Conservation (phyloP, 2,888 invertebrate species). For the Andrena bicolor region DNA sequence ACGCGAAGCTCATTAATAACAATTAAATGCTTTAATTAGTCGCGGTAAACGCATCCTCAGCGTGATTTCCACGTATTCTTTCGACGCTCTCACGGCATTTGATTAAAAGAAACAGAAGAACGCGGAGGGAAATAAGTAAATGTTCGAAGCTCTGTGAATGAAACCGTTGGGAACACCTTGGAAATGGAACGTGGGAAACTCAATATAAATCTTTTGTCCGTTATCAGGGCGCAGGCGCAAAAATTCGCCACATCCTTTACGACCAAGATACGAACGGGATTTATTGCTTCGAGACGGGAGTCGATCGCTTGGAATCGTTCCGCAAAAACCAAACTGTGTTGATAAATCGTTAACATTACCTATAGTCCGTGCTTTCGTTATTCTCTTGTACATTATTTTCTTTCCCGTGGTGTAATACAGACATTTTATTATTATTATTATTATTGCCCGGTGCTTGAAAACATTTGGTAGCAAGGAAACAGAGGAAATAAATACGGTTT, state of each 20-base stretch:
- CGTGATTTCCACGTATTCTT: neutral
- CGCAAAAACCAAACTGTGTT: neutral
- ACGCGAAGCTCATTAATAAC: neutral
- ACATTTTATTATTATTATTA: too few relatives aligned
- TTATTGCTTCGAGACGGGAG: constrained; percentile 19
- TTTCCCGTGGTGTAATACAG: too few relatives aligned
- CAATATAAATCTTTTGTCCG: constrained; percentile 13
- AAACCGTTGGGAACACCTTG: constrained; percentile 1
- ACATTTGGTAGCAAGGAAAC: too few relatives aligned
- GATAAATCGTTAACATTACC: neutral
- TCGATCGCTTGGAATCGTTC: constrained; percentile 20
- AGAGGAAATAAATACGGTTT: too few relatives aligned
- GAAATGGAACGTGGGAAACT: neutral
- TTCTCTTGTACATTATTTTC: neutral
- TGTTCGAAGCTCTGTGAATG: neutral
- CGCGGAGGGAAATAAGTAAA: neutral
- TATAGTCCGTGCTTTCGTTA: neutral
- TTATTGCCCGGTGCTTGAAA: too few relatives aligned
- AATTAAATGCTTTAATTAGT: neutral
- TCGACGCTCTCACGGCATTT: neutral
- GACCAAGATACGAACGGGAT: constrained; percentile 5
- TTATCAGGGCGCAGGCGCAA: neutral
- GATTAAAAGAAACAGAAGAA: neutral
- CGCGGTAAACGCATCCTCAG: neutral
- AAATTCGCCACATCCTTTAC: constrained; percentile 7